A percentile compares a stretch with the other conserved stretches of the same genome.
Conservation (phyloP, 2,113 vertebrate genomes). For the Lophochroa leadbeateri region DNA sequence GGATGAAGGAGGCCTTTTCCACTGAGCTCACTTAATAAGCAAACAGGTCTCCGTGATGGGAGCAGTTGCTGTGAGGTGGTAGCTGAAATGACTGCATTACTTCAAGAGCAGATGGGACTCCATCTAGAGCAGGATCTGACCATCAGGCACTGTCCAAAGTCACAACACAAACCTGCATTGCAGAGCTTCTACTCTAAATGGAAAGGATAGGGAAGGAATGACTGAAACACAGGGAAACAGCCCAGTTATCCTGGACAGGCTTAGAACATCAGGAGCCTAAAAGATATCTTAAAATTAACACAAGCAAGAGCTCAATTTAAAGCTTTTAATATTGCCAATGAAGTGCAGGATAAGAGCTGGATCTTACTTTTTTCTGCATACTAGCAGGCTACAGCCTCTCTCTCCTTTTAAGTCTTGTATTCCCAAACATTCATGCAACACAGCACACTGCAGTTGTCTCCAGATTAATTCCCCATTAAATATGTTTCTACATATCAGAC, state of each 20-base stretch:
- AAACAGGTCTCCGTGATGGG: background rate
- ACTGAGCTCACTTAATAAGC: background rate
- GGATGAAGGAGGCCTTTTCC: background rate
- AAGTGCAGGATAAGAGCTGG: background rate
- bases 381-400: background rate
- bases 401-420: background rate
- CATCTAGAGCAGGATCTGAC: background rate
- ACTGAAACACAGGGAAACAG: background rate
- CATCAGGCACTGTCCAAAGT: background rate
- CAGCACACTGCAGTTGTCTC: background rate
- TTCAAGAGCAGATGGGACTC: background rate
- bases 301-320: background rate
- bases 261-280: background rate
- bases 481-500: background rate
- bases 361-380: background rate
- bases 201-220: background rate
- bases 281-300: background rate
- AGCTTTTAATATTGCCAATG: background rate
- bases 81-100: background rate
- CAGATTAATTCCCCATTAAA: background rate
- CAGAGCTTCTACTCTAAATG: background rate
- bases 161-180: background rate
- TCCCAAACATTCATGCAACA: background rate
- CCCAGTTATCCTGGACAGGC: background rate
- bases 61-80: background rate